These are phyloP conservation scores for Chelon auratus DNA, from an alignment of 2,797 vertebrate genomes.

Conservation along the genomic window DNA sequence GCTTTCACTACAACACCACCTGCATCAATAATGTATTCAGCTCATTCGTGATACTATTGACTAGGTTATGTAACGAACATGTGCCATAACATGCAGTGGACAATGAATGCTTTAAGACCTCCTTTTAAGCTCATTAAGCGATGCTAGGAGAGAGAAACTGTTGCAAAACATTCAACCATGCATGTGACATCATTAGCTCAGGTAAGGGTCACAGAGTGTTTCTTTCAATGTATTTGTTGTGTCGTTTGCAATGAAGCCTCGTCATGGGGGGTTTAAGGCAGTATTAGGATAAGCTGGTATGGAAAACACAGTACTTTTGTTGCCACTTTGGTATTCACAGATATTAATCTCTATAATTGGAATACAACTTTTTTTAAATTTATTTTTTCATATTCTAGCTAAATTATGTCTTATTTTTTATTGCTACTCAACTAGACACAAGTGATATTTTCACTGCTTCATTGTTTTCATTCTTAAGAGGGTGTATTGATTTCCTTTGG, in stretches of 20 bases:
- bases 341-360: not conserved
- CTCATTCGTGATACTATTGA: not conserved
- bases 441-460: too few relatives aligned
- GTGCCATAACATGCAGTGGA: not conserved
- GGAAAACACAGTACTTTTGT: not conserved
- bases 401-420: too few relatives aligned
- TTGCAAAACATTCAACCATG: not conserved
- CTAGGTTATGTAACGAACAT: not conserved
- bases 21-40: slow-evolving; percentile 14
- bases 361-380: too few relatives aligned
- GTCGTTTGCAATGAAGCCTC: not conserved
- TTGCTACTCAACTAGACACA: too few relatives aligned
- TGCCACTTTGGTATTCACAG: not conserved
- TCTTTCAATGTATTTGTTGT: not conserved
- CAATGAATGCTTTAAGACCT: slow-evolving; percentile 42
- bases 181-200: slow-evolving; percentile 14
- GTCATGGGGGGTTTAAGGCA: not conserved
- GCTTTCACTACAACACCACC: not conserved
- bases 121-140: slow-evolving; percentile 29
- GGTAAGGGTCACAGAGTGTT: too few relatives aligned
- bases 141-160: slow-evolving; percentile 4
- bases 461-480: too few relatives aligned
- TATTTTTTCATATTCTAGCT: too few relatives aligned
- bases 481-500: too few relatives aligned
- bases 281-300: not conserved